Conservation (phyloP, 2,797 vertebrate genomes). For the Chiloscyllium punctatum region DNA sequence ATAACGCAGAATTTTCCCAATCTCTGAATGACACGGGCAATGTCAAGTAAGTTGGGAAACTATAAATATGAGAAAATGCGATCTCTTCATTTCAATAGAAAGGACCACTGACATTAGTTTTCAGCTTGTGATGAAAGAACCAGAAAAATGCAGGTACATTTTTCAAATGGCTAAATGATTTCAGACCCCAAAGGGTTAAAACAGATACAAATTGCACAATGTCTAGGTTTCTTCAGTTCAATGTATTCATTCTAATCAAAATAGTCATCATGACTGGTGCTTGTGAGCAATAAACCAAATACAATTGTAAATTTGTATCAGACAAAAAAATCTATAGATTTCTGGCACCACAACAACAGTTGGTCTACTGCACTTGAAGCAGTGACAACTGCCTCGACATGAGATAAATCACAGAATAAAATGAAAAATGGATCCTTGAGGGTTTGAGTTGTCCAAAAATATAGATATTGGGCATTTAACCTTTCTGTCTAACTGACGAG, state of each 20-base stretch:
- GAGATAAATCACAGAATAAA: slow-evolving; percentile 46
- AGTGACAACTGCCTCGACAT: slow-evolving; percentile 42
- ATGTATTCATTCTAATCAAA: slow-evolving; percentile 41
- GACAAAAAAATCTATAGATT: slow-evolving; percentile 44
- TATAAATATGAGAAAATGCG: too few species aligned
- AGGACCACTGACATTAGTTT: background rate
- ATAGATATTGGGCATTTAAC: slow-evolving; percentile 50
- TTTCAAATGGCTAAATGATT: background rate
- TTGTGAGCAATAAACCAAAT: slow-evolving; percentile 40
- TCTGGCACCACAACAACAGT: slow-evolving; percentile 42
- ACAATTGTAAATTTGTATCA: slow-evolving; percentile 43
- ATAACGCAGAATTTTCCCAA: too few species aligned
- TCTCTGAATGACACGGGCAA: too few species aligned
- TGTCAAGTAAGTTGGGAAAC: too few species aligned
- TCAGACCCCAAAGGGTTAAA: slow-evolving; percentile 22
- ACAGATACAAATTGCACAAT: background rate
- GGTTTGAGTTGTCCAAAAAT: slow-evolving; percentile 49
- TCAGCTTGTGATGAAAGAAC: background rate
- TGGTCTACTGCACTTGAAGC: background rate
- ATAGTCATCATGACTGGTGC: slow-evolving; percentile 34
- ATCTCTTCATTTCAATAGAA: background rate
- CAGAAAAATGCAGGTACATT: background rate
- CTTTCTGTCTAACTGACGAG: slow-evolving; percentile 45
- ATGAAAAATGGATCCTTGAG: slow-evolving; percentile 43
- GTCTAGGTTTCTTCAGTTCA: background rate